Evolutionary conservation across 2,888 invertebrate species (phyloP).

Genomic region (Bimastos eiseni): DNA sequence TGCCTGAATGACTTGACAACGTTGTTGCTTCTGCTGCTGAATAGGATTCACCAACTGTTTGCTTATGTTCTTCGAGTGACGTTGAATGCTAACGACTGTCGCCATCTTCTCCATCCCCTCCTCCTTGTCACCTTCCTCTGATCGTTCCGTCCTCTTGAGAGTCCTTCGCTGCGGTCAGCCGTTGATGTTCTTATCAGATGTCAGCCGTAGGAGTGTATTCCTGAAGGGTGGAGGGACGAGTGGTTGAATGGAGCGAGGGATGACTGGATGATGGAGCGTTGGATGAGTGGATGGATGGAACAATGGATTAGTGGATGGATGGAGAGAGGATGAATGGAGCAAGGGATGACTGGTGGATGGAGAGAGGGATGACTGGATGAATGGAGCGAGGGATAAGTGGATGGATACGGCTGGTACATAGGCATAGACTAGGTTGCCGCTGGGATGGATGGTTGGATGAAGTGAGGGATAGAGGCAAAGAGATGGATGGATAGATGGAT

Average conservation of each 20-base stretch:
- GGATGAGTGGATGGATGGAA: background rate
- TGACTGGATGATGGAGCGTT: background rate
- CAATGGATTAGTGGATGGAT: background rate
- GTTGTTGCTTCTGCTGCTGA: too few relatives aligned
- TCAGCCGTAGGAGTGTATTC: background rate
- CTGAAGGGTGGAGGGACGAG: background rate
- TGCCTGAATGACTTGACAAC: too few relatives aligned
- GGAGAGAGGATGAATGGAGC: background rate
- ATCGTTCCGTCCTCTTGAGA: background rate
- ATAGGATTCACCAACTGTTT: background rate
- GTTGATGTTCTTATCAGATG: background rate
- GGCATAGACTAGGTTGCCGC: too few relatives aligned
- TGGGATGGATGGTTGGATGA: background rate
- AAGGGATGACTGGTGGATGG: background rate
- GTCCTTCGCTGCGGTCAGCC: background rate
- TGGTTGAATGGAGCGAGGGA: background rate
- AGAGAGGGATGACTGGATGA: background rate
- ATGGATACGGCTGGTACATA: background rate
- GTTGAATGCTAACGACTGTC: background rate
- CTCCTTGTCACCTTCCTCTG: background rate
- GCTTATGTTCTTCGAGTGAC: background rate
- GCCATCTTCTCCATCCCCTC: background rate
- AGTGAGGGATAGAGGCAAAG: background rate
- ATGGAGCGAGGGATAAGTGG: background rate
- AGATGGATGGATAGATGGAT: too few relatives aligned